Conservation (phyloP, 2,113 vertebrate genomes). For the Chaetodon trifascialis region DNA sequence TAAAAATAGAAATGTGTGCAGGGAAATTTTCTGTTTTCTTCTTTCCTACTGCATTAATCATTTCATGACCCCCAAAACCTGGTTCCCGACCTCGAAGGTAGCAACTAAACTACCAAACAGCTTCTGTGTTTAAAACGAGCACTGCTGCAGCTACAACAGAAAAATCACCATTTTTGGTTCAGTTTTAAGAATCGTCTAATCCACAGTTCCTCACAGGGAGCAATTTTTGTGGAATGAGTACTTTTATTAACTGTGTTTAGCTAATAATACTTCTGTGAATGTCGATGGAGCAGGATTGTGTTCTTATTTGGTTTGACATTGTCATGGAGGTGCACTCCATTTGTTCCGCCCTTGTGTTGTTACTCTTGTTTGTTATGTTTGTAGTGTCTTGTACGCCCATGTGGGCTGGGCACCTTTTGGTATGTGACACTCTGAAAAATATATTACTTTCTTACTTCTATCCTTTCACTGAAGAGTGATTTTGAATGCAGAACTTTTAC, state of each 20-base stretch:
- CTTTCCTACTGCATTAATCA: background rate
- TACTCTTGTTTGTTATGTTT: too few species aligned
- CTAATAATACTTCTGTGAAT: background rate
- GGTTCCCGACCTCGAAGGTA: background rate
- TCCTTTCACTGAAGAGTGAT: too few species aligned
- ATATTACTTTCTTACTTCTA: too few species aligned
- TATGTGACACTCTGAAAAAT: too few species aligned
- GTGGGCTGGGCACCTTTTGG: too few species aligned
- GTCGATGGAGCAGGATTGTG: too few species aligned
- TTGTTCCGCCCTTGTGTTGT: too few species aligned
- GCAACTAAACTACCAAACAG: background rate
- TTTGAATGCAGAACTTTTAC: too few species aligned
- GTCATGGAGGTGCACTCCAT: too few species aligned
- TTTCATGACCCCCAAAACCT: background rate
- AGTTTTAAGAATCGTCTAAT: background rate
- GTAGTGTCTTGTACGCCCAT: too few species aligned
- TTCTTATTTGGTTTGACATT: too few species aligned
- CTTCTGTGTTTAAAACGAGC: background rate
- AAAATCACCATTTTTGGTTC: background rate
- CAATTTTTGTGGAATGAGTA: background rate
- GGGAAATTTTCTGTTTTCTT: background rate
- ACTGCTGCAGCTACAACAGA: background rate
- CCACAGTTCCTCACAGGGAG: too few species aligned
- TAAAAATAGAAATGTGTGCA: background rate
- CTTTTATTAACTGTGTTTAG: background rate